phyloP scores from a whole-genome alignment of 1,140 invertebrate genomes.

The Rhopalosiphum maidis region DNA sequence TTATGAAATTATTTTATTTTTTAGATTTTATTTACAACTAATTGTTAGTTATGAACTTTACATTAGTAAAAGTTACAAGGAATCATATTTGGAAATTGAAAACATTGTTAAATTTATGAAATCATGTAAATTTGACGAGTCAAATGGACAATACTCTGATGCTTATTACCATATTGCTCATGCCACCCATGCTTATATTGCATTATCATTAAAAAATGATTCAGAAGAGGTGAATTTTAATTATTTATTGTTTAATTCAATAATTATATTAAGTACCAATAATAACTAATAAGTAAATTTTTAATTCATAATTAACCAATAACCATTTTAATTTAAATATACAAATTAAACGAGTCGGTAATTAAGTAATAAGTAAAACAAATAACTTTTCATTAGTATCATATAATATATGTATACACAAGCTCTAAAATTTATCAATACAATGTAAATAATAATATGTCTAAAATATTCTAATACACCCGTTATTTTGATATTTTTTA shows the following conservation, averaged over 20 bases:
- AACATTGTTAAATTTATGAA: not conserved
- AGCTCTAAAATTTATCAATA: not conserved
- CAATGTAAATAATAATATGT: not conserved
- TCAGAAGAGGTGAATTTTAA: constrained; percentile 19
- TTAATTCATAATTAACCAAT: too few relatives aligned
- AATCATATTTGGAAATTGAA: constrained; percentile 34
- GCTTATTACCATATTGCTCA: constrained; percentile 26
- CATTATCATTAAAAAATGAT: not conserved
- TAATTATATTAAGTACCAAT: too few relatives aligned
- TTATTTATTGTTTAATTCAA: not conserved
- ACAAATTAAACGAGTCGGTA: too few relatives aligned
- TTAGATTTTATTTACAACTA: constrained; percentile 24
- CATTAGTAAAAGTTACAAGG: not conserved
- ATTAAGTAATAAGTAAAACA: too few relatives aligned
- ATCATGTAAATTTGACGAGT: not conserved
- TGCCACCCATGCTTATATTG: constrained; percentile 15
- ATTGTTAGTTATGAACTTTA: constrained; percentile 25
- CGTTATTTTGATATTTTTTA: not conserved
- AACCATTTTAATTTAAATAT: not conserved
- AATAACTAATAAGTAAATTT: too few relatives aligned
- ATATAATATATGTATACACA: not conserved
- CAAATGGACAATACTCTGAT: not conserved
- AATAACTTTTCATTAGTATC: not conserved
- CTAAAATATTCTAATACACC: not conserved
- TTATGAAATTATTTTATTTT: not conserved